These are phyloP conservation scores for Nephotettix cincticeps DNA, from an alignment of 1,140 invertebrate genomes.

Conservation along the genomic window DNA sequence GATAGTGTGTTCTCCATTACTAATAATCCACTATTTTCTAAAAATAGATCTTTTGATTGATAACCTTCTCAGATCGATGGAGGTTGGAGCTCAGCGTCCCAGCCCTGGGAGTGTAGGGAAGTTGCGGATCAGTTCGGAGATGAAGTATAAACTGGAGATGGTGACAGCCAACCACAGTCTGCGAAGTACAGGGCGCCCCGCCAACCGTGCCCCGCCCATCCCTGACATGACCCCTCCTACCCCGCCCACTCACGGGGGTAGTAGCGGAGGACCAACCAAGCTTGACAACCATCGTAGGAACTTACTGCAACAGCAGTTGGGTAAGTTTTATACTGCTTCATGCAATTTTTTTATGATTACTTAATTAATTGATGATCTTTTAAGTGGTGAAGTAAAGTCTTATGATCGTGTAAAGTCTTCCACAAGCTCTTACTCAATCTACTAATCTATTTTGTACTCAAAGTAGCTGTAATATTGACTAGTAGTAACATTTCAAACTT, in stretches of 20 bases:
- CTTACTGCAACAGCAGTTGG: constrained; percentile 81
- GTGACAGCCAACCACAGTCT: constrained; percentile 86
- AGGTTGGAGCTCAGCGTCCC: constrained; percentile 74
- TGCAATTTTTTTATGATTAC: neutral
- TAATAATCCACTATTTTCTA: no score
- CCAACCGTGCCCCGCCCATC: constrained; percentile 55
- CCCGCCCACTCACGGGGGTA: no score
- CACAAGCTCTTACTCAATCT: no score
- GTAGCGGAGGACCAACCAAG: constrained; percentile 52
- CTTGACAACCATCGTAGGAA: constrained; percentile 81
- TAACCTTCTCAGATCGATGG: constrained; percentile 51
- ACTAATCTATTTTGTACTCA: no score
- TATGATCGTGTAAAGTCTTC: no score
- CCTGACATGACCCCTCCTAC: constrained; percentile 28
- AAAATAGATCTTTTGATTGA: constrained; percentile 14
- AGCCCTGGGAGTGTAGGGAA: constrained; percentile 87
- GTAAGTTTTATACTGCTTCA: constrained; percentile 47
- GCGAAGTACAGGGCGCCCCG: constrained; percentile 67
- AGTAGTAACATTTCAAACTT: no score
- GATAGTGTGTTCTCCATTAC: no score
- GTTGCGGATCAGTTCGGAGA: constrained; percentile 86
- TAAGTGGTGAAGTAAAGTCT: no score
- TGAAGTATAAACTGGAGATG: constrained; percentile 85
- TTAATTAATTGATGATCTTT: constrained; percentile 1
- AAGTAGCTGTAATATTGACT: no score